Percentiles rank a stretch among this genome's conserved stretches.
phyloP scores from a whole-genome alignment of 23 tunicate species.

The Trididemnum nubilum region DNA sequence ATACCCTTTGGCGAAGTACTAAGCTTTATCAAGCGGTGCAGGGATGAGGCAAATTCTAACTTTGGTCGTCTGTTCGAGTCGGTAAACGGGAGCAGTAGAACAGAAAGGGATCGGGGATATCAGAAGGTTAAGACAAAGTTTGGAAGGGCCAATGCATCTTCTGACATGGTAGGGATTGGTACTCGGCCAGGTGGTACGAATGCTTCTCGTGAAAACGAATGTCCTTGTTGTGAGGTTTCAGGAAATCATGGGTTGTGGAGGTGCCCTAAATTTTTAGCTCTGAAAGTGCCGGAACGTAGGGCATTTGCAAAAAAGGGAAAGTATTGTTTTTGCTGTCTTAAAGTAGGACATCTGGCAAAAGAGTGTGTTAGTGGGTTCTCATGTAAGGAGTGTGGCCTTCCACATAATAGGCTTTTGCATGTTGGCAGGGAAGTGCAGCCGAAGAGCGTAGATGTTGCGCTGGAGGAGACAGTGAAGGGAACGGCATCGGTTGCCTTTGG shows the following conservation, averaged over 20 bases:
- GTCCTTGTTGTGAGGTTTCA: too few relatives aligned
- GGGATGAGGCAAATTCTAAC: not conserved
- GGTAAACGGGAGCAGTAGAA: not conserved
- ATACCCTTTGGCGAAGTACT: slow-evolving; percentile 16
- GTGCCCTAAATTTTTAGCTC: not conserved
- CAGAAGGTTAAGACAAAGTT: too few relatives aligned
- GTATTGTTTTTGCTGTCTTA: slow-evolving; percentile 4
- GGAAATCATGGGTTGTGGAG: slow-evolving; percentile 1
- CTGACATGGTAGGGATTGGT: too few relatives aligned
- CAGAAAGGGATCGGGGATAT: too few relatives aligned
- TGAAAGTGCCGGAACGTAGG: not conserved
- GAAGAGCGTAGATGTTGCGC: too few relatives aligned
- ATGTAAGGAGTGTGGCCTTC: not conserved
- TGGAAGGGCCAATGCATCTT: too few relatives aligned
- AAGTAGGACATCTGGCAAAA: not conserved
- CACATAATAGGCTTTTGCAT: not conserved
- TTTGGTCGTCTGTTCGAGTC: slow-evolving; percentile 9
- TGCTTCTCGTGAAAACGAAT: too few relatives aligned
- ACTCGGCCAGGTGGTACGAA: too few relatives aligned
- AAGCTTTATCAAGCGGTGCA: not conserved
- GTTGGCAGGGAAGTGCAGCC: too few relatives aligned
- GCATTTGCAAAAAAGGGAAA: not conserved
- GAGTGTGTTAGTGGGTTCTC: not conserved
- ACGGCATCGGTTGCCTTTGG: not conserved
- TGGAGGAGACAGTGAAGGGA: not conserved